A percentile compares a stretch with the other conserved stretches of the same genome.
Evolutionary conservation across 2,888 invertebrate genomes (phyloP).

Genomic region (Unio delphinus): DNA sequence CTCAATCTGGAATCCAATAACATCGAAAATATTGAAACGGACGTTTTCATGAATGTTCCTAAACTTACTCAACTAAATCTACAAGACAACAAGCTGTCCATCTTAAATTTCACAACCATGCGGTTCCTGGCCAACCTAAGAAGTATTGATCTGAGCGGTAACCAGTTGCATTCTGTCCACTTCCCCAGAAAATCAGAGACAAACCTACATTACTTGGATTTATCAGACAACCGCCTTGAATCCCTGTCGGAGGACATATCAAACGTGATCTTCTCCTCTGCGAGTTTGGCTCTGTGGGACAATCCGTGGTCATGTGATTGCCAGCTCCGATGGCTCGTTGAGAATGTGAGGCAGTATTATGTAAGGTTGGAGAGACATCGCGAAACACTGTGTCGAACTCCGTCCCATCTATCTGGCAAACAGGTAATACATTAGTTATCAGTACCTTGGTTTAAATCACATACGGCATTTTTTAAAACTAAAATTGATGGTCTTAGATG

Average conservation of each 20-base stretch:
- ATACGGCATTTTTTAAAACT: too few relatives aligned
- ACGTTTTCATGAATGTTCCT: slow-evolving; percentile 43
- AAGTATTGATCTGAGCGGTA: slow-evolving; percentile 39
- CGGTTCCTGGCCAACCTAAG: slow-evolving; percentile 33
- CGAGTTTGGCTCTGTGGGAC: slow-evolving; percentile 32
- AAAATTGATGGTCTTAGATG: too few relatives aligned
- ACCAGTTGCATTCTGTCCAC: slow-evolving; percentile 29
- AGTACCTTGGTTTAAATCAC: too few relatives aligned
- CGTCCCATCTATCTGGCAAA: slow-evolving; percentile 27
- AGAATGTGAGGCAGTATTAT: slow-evolving; percentile 23
- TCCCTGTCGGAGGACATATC: slow-evolving; percentile 26
- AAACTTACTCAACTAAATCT: slow-evolving; percentile 39
- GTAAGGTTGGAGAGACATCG: slow-evolving; percentile 29
- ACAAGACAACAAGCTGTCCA: slow-evolving; percentile 40
- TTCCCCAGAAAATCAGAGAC: slow-evolving; percentile 27
- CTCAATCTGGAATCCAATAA: slow-evolving; percentile 42
- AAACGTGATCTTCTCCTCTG: slow-evolving; percentile 33
- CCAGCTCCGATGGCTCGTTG: slow-evolving; percentile 38
- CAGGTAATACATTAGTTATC: slow-evolving; percentile 20
- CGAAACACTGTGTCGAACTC: slow-evolving; percentile 38
- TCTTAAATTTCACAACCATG: slow-evolving; percentile 39
- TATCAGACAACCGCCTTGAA: slow-evolving; percentile 39
- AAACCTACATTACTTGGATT: slow-evolving; percentile 26
- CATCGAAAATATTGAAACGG: slow-evolving; percentile 32
- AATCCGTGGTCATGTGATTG: slow-evolving; percentile 58